These are phyloP conservation scores for Oryzias curvinotus DNA, from an alignment of 2,113 vertebrate species.

Conservation along the genomic window DNA sequence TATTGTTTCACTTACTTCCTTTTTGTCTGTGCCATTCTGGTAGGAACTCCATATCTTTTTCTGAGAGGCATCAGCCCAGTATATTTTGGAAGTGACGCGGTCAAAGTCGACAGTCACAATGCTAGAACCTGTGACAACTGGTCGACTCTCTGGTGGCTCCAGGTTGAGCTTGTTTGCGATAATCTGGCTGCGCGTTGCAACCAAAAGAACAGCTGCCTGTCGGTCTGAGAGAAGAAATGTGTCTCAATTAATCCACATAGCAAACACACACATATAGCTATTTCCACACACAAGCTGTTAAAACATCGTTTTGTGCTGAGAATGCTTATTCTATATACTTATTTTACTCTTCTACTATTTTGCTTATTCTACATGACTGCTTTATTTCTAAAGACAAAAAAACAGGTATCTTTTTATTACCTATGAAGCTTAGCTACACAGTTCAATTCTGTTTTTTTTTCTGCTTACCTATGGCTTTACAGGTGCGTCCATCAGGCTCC, in stretches of 20 bases:
- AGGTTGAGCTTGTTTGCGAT: constrained; percentile 56
- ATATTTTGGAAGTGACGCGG: constrained; percentile 63
- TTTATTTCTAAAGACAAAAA: neutral
- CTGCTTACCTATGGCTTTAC: constrained; percentile 61
- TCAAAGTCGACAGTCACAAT: constrained; percentile 74
- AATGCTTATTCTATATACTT: too few relatives aligned
- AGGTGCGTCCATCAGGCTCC: constrained; percentile 69
- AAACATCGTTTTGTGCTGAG: too few relatives aligned
- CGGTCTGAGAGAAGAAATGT: constrained; percentile 43
- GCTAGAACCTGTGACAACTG: constrained; percentile 54
- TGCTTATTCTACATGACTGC: neutral
- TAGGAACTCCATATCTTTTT: constrained; percentile 70
- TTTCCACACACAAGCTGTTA: too few relatives aligned
- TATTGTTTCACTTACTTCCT: constrained; percentile 29
- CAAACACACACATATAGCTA: too few relatives aligned
- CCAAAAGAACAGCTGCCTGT: constrained; percentile 58
- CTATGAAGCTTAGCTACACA: neutral
- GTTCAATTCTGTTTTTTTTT: neutral
- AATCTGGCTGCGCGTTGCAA: constrained; percentile 67
- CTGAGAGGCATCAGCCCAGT: constrained; percentile 67
- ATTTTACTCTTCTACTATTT: too few relatives aligned
- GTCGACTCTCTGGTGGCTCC: constrained; percentile 48
- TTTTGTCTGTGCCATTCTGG: constrained; percentile 63
- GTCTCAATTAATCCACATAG: neutral
- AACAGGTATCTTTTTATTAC: neutral